Conservation (phyloP, 1,140 invertebrate species). For the Nymphalis io region DNA sequence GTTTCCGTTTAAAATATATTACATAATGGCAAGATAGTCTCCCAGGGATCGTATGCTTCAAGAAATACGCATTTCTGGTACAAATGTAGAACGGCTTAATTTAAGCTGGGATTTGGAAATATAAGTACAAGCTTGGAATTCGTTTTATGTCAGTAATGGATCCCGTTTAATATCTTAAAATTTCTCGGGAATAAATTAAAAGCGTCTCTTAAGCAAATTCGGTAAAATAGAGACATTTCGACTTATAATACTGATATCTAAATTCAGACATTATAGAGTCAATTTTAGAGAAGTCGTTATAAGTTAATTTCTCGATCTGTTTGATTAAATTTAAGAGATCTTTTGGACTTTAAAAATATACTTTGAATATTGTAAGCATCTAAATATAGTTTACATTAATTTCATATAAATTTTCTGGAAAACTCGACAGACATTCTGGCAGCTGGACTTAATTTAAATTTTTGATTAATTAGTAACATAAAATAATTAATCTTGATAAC, state of each 20-base stretch:
- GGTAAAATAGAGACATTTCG: too few relatives aligned
- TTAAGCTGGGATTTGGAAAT: slow-evolving; percentile 37
- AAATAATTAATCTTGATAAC: background rate
- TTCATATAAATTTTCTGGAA: too few relatives aligned
- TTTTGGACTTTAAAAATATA: too few relatives aligned
- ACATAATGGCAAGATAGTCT: slow-evolving; percentile 25
- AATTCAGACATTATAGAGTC: background rate
- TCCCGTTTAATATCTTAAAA: slow-evolving; percentile 1
- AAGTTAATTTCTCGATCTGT: too few relatives aligned
- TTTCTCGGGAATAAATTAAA: background rate
- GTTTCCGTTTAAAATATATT: slow-evolving; percentile 24
- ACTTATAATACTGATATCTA: background rate
- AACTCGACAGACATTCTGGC: too few relatives aligned
- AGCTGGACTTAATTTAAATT: background rate
- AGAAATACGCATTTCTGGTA: slow-evolving; percentile 36
- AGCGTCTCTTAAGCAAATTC: background rate
- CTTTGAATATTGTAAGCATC: too few relatives aligned
- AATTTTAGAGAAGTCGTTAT: background rate
- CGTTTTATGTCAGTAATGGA: slow-evolving; percentile 20
- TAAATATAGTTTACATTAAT: too few relatives aligned
- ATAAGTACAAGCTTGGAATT: slow-evolving; percentile 26
- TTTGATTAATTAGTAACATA: background rate
- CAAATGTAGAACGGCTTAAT: slow-evolving; percentile 37
- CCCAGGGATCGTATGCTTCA: slow-evolving; percentile 27
- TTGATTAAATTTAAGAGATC: too few relatives aligned